Percentiles rank a stretch among this genome's conserved stretches.
These are phyloP conservation scores for Loripinus fragilis DNA, from an alignment of 2,888 invertebrate genomes.

Conservation along the genomic window DNA sequence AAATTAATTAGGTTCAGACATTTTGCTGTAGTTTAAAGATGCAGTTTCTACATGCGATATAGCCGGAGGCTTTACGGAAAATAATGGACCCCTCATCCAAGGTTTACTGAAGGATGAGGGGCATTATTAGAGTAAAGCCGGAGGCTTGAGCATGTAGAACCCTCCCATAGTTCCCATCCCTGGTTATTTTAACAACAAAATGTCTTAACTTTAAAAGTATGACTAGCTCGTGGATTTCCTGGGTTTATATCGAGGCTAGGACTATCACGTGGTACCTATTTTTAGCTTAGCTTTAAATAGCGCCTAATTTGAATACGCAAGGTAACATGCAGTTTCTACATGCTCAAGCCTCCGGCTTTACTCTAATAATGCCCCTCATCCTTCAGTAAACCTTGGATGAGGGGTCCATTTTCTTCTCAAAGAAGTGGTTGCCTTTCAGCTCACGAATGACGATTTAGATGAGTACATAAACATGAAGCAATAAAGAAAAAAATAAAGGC, in stretches of 20 bases:
- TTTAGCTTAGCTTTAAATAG: neutral
- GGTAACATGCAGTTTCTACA: neutral
- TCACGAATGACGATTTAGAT: too few species aligned
- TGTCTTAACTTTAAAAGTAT: neutral
- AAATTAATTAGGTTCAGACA: too few species aligned
- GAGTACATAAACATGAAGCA: too few species aligned
- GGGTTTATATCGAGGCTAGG: too few species aligned
- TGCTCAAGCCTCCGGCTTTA: slow-evolving; percentile 2
- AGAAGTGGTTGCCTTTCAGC: too few species aligned
- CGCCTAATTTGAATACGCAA: neutral
- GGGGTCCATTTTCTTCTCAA: slow-evolving; percentile 8
- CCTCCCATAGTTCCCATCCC: neutral
- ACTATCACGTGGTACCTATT: neutral
- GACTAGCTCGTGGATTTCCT: neutral
- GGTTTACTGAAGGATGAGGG: too few species aligned
- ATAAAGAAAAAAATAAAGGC: too few species aligned
- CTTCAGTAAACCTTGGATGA: neutral
- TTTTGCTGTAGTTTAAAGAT: neutral
- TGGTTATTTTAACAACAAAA: neutral
- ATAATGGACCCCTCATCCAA: slow-evolving; percentile 8
- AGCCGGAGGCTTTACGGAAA: slow-evolving; percentile 3
- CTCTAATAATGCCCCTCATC: slow-evolving; percentile 8
- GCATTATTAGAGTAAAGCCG: neutral
- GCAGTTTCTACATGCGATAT: neutral
- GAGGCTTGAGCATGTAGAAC: slow-evolving; percentile 6